These are phyloP conservation scores for Tauraco hartlaubi DNA, from an alignment of 2,797 vertebrate genomes.

Conservation along the genomic window DNA sequence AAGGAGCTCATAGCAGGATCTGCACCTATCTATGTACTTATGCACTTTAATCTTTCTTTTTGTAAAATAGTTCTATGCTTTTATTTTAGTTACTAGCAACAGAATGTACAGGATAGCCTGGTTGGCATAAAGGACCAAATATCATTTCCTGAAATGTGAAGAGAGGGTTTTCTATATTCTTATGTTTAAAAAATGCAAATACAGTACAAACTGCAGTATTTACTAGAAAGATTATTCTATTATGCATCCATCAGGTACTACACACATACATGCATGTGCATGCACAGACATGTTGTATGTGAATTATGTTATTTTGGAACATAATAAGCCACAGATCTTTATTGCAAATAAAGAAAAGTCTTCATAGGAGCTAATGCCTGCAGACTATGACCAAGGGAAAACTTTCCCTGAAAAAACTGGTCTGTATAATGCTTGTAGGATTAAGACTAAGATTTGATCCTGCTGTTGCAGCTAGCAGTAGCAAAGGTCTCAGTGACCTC, in stretches of 20 bases:
- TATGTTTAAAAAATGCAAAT: conserved; percentile 56
- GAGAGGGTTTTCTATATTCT: conserved; percentile 52
- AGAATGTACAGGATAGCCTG: conserved; percentile 65
- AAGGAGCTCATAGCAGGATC: conserved; percentile 13
- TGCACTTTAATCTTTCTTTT: conserved; percentile 80
- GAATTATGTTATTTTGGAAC: conserved; percentile 12
- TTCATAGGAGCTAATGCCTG: not conserved
- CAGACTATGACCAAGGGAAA: not conserved
- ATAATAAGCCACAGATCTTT: not conserved
- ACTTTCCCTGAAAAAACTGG: not conserved
- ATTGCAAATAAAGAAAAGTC: not conserved
- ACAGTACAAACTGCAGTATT: not conserved
- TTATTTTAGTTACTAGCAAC: conserved; percentile 56
- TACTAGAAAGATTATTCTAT: not conserved
- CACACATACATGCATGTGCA: conserved; percentile 45
- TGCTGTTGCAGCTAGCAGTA: not conserved
- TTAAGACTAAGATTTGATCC: not conserved
- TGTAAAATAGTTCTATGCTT: conserved; percentile 72
- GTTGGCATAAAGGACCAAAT: conserved; percentile 77
- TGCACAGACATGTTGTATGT: conserved; percentile 48
- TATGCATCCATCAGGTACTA: conserved; percentile 40
- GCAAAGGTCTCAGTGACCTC: not conserved
- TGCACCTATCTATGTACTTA: conserved; percentile 71
- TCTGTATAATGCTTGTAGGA: not conserved
- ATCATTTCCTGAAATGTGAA: conserved; percentile 36